These are phyloP conservation scores for Tretioscincus oriximinensis DNA, from an alignment of 2,113 vertebrate genomes.

Conservation along the genomic window DNA sequence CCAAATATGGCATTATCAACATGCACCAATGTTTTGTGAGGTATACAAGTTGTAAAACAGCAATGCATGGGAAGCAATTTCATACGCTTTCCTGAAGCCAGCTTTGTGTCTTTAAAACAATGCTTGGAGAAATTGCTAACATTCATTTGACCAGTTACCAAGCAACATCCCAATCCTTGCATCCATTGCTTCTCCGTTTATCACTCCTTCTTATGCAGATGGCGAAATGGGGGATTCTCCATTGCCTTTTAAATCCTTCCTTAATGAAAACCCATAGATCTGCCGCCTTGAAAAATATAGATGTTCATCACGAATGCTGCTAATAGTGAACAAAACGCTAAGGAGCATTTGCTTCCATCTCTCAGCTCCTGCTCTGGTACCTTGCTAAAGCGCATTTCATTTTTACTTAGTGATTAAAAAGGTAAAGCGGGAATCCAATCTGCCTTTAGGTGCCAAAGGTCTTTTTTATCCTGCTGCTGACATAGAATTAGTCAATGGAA, in stretches of 20 bases:
- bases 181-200: constrained; percentile 45
- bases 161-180: constrained; percentile 51
- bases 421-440: not conserved
- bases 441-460: too few species aligned
- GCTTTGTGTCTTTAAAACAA: not conserved
- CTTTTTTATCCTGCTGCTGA: not conserved
- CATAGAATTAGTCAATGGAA: not conserved
- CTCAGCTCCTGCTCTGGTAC: not conserved
- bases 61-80: not conserved
- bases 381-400: not conserved
- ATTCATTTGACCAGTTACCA: constrained; percentile 46
- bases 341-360: constrained; percentile 37
- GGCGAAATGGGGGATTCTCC: constrained; percentile 59
- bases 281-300: constrained; percentile 60
- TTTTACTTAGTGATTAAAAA: not conserved
- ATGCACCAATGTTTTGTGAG: too few species aligned
- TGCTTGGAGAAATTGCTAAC: constrained; percentile 29
- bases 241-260: constrained; percentile 59
- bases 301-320: constrained; percentile 26
- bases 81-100: not conserved
- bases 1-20: not conserved
- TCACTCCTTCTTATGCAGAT: constrained; percentile 58
- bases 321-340: constrained; percentile 49
- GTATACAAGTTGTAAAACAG: constrained; percentile 5
- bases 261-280: constrained; percentile 61